These are phyloP conservation scores for Theristus sp. DNA, from an alignment of 2,888 invertebrate genomes.

Conservation along the genomic window DNA sequence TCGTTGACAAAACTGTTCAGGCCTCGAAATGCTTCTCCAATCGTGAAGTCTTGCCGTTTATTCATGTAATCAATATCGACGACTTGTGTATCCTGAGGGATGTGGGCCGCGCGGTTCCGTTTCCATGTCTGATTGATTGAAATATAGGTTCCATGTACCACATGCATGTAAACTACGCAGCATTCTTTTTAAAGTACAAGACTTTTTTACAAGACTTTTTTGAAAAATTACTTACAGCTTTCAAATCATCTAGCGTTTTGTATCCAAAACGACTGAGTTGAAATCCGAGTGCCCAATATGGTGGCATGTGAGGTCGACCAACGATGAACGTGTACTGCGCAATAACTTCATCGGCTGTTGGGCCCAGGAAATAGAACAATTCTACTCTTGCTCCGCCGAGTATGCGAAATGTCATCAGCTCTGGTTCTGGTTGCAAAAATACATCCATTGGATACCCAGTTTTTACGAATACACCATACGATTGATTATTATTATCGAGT, in stretches of 20 bases:
- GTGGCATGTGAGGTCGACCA: constrained; percentile 21
- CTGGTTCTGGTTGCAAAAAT: background rate
- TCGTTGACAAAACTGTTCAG: background rate
- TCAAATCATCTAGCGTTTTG: constrained; percentile 11
- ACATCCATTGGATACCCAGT: background rate
- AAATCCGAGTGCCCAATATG: constrained; percentile 29
- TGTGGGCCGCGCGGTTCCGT: constrained; percentile 27
- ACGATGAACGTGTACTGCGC: background rate
- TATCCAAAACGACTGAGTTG: constrained; percentile 21
- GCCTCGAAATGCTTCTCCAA: background rate
- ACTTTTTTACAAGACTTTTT: no score
- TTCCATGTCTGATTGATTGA: no score
- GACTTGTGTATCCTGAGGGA: constrained; percentile 48
- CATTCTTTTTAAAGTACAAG: no score
- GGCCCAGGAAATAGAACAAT: background rate
- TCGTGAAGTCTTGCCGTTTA: constrained; percentile 56
- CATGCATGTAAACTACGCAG: no score
- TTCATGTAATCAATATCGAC: constrained; percentile 70
- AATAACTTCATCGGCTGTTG: background rate
- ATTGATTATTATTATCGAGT: background rate
- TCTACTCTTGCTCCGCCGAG: background rate
- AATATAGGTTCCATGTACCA: no score
- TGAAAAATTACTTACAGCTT: no score
- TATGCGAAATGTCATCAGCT: background rate
- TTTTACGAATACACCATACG: background rate